A percentile compares a stretch with the other conserved stretches of the same genome.
phyloP scores from a whole-genome alignment of 1,140 invertebrate species.

The Microplitis mediator region DNA sequence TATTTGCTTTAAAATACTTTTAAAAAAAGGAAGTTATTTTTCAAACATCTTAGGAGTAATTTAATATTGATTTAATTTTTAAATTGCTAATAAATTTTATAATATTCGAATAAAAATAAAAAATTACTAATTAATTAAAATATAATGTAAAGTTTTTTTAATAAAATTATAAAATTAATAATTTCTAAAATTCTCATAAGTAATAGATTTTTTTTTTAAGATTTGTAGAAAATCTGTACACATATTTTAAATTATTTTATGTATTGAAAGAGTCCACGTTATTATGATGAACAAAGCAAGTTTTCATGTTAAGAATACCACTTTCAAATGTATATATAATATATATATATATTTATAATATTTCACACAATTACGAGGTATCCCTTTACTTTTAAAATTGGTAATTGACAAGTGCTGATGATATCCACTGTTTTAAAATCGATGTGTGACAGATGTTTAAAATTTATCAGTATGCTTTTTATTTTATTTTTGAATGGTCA shows the following conservation, averaged over 20 bases:
- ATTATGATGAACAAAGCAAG: conserved; percentile 37
- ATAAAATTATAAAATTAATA: too few relatives aligned
- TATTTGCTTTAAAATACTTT: too few relatives aligned
- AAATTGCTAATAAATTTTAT: too few relatives aligned
- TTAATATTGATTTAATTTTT: too few relatives aligned
- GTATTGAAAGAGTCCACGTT: conserved; percentile 19
- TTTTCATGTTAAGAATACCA: conserved; percentile 36
- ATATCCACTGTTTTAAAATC: conserved; percentile 25
- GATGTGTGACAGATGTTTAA: conserved; percentile 45
- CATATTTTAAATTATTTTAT: conserved; percentile 28
- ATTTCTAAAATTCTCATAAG: too few relatives aligned
- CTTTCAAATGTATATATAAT: conserved; percentile 41
- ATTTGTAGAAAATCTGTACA: conserved; percentile 53
- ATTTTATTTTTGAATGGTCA: conserved; percentile 45
- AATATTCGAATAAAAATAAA: too few relatives aligned
- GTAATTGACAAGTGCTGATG: neutral
- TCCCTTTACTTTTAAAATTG: conserved; percentile 8
- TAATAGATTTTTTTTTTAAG: conserved; percentile 17
- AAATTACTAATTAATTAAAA: too few relatives aligned
- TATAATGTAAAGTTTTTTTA: too few relatives aligned
- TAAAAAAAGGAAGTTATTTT: too few relatives aligned
- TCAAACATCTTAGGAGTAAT: too few relatives aligned
- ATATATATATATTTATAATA: neutral
- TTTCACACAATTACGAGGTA: conserved; percentile 44
- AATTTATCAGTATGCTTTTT: conserved; percentile 37